These are phyloP conservation scores for Corythornis leucogaster DNA, from an alignment of 2,797 vertebrate species.

Conservation along the genomic window DNA sequence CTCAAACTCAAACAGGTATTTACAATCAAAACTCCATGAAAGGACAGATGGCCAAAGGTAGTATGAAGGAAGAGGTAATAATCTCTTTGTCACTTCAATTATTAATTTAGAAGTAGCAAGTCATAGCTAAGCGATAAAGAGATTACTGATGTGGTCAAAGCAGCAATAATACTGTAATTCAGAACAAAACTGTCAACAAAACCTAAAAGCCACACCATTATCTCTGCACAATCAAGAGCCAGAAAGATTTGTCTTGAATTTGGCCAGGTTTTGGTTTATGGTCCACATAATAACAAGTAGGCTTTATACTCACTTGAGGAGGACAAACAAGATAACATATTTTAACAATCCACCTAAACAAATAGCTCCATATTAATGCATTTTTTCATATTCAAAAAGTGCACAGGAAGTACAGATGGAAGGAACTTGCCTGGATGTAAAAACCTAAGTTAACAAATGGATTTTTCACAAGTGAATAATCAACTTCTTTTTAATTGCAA, in stretches of 20 bases:
- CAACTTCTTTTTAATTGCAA: not conserved
- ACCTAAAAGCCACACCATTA: not conserved
- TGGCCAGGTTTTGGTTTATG: not conserved
- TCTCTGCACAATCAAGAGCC: not conserved
- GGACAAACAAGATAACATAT: not conserved
- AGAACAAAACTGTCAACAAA: not conserved
- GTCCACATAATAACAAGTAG: not conserved
- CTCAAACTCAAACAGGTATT: not conserved
- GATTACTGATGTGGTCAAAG: not conserved
- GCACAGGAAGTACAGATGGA: fast-evolving
- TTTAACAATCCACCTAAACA: not conserved
- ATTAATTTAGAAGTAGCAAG: not conserved
- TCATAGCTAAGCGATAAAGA: not conserved
- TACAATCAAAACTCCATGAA: not conserved
- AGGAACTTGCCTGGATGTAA: not conserved
- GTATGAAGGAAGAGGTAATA: not conserved
- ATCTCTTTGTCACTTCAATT: not conserved
- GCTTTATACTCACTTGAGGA: not conserved
- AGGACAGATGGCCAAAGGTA: not conserved
- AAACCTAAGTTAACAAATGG: not conserved
- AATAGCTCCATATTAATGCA: not conserved
- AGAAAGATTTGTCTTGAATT: not conserved
- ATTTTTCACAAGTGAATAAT: not conserved
- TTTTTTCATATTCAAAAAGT: not conserved
- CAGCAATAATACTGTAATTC: not conserved